Evolutionary conservation across 2,797 vertebrate species (phyloP).

Genomic region (Labeo calbasu): DNA sequence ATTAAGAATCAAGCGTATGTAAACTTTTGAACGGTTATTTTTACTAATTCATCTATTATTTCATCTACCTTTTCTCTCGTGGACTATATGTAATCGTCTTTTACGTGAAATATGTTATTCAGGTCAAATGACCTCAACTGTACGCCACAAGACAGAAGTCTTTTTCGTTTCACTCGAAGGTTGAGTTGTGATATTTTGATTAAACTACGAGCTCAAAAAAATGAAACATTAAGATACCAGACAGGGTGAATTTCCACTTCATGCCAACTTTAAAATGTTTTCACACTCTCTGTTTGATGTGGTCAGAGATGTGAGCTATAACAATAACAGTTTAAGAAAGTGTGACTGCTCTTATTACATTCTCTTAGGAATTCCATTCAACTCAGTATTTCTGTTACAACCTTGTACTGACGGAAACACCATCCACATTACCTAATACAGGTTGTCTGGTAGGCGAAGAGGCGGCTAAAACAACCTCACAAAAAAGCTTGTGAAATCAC

Average conservation of each 20-base stretch:
- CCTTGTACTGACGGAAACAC: slow-evolving; percentile 22
- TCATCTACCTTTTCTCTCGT: no score
- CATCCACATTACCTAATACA: slow-evolving; percentile 21
- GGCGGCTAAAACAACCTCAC: not conserved
- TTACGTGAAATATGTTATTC: no score
- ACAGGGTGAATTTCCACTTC: not conserved
- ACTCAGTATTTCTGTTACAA: slow-evolving; percentile 10
- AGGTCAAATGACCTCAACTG: no score
- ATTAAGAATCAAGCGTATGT: no score
- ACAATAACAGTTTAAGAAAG: slow-evolving; percentile 13
- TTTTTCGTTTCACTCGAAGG: not conserved
- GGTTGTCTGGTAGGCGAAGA: slow-evolving; percentile 20
- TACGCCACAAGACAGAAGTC: not conserved
- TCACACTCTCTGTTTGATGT: slow-evolving; percentile 1
- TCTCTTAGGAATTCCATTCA: not conserved
- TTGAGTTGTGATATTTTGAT: not conserved
- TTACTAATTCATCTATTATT: no score
- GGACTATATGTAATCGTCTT: no score
- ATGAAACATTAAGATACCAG: not conserved
- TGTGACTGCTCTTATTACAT: not conserved
- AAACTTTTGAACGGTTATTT: no score
- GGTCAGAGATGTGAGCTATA: not conserved
- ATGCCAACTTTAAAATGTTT: slow-evolving; percentile 1
- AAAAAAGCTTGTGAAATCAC: slow-evolving; percentile 24
- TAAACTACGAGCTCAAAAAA: not conserved